Evolutionary conservation across 2,113 vertebrate genomes (phyloP).

Genomic region (Tragulus kanchil): DNA sequence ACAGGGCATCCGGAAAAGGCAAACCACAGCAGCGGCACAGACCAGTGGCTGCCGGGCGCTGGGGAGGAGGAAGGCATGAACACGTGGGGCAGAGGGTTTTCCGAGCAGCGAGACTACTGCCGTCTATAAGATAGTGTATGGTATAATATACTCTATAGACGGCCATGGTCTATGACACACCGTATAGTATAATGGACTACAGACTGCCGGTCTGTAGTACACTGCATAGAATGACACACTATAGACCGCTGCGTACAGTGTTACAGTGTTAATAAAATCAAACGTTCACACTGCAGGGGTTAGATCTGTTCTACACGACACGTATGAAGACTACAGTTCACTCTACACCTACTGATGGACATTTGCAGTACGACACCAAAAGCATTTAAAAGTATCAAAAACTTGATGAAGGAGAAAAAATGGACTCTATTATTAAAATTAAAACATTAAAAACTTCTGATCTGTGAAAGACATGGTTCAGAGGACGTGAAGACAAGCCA

Average conservation of each 20-base stretch:
- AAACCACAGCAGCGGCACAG: neutral
- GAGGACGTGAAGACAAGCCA: neutral
- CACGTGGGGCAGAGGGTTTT: neutral
- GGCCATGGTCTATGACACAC: too few relatives aligned
- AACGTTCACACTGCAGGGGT: too few relatives aligned
- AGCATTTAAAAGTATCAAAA: neutral
- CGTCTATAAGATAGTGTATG: too few relatives aligned
- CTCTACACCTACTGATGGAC: neutral
- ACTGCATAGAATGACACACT: too few relatives aligned
- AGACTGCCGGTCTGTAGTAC: too few relatives aligned
- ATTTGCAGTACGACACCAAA: neutral
- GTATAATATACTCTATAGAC: too few relatives aligned
- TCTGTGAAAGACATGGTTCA: neutral
- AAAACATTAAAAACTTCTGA: neutral
- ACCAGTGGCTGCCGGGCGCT: neutral
- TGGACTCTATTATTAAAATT: neutral
- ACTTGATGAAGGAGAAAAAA: neutral
- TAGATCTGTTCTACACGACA: neutral
- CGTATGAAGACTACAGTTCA: slow-evolving; percentile 87
- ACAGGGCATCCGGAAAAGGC: neutral
- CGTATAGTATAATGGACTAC: too few relatives aligned
- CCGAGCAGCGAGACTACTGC: neutral
- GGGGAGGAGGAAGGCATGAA: neutral
- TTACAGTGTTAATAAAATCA: neutral
- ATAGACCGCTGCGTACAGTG: too few relatives aligned